Percentiles rank a stretch among this genome's conserved stretches.
Evolutionary conservation across 2,113 vertebrate species (phyloP).

Genomic region (Danio rerio): GRCz12tu NC_133184.1:45945501-45946000

Average conservation of each 20-base stretch:
- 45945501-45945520: constrained; percentile 77
- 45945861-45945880: no score
- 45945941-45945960: no score
- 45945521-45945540: constrained; percentile 57
- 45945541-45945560: constrained; percentile 58
- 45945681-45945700: constrained; percentile 31
- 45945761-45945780: neutral
- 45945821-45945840: no score
- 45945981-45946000: no score
- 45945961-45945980: no score
- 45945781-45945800: neutral
- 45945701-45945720: constrained; percentile 15
- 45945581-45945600: constrained; percentile 59
- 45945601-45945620: constrained; percentile 49
- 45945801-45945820: no score
- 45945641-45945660: constrained; percentile 52
- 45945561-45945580: constrained; percentile 39
- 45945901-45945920: no score
- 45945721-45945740: constrained; percentile 24
- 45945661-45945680: constrained; percentile 56
- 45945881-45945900: no score
- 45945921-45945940: no score
- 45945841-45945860: no score
- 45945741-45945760: neutral
- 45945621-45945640: constrained; percentile 20